Evolutionary conservation across 2,888 invertebrate genomes (phyloP), one percentile per base, ranked within the genome.

Genomic region (Epistrophella euchroma): DNA sequence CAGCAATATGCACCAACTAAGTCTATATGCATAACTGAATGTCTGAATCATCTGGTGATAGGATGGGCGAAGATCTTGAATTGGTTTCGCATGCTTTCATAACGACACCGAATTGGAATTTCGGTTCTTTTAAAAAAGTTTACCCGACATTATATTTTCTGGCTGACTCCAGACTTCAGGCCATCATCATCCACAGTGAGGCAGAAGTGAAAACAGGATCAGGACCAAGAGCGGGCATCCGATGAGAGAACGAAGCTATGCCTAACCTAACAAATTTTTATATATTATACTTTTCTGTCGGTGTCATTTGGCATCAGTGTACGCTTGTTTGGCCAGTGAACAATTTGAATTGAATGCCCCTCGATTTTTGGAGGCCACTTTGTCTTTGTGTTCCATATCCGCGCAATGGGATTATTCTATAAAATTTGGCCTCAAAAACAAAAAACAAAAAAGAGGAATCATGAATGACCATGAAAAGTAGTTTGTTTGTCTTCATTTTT

Each of bases 261-360:
- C 4, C 6, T 15, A 6, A 68, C 77, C 68, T 77, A 76, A 73
- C 77, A 77, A 76, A 56, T 75, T 82, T 83, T 74, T 70, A 56
- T 75, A 52, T 62, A 62, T 37, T 75, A 52, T 62, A 62, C 32
- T 75, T 32, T 60, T 70, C 56, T 82, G 81, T 86, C 82, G 77
- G 77, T 82, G 86, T 86, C 86, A 82, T 82, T 86, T 81, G 86
- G 82, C 77, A 86, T 86, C 82, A 82, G 86, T 78, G 64, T 74
- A 60, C 82, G 82, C 82, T 82, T 86, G 86, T 82, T 86, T 86
- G 86, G 78, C 71, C 86, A 82, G 81, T 55, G 74, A 74, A 74
- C 86, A 82, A 81, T 86, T 86, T 86, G 86, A 86, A 86, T 81
- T 86, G 86, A 86, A 86, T 86, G 86, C 86, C 73, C 81, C 77